phyloP scores from a whole-genome alignment of 92 coral and sea anemone species.

The Actinernus sp. region DNA sequence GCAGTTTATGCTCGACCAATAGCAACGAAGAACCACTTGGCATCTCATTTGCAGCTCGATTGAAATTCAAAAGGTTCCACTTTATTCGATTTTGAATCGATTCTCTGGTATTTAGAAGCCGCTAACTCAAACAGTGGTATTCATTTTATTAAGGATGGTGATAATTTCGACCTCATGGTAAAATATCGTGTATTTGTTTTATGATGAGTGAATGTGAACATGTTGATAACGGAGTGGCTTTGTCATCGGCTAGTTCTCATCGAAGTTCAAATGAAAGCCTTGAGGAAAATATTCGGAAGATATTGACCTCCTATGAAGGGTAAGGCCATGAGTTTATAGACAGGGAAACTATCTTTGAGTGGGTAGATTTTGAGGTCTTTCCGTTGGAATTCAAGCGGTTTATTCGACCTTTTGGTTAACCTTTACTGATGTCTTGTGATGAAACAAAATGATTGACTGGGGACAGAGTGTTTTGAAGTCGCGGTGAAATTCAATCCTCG shows the following conservation, averaged over 20 bases:
- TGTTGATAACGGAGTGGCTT: constrained; percentile 11
- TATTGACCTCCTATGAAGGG: constrained; percentile 57
- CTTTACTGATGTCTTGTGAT: constrained; percentile 20
- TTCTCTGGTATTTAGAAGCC: not conserved
- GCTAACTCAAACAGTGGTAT: not conserved
- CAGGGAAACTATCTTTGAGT: constrained; percentile 48
- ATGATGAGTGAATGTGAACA: constrained; percentile 33
- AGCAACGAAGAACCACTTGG: not conserved
- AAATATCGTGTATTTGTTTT: not conserved
- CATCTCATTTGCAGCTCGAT: constrained; percentile 47
- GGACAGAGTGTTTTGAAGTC: constrained; percentile 19
- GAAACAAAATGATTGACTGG: constrained; percentile 47
- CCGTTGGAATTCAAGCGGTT: not conserved
- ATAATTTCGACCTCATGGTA: constrained; percentile 3
- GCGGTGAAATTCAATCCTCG: constrained; percentile 19
- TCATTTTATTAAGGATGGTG: not conserved
- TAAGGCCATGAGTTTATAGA: constrained; percentile 64
- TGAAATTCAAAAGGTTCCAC: constrained; percentile 20
- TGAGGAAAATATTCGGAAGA: constrained; percentile 82
- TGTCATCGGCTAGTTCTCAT: constrained; percentile 70
- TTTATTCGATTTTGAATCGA: constrained; percentile 17
- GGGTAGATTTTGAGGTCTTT: not conserved
- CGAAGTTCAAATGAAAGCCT: constrained; percentile 79
- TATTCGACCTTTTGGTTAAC: constrained; percentile 23
- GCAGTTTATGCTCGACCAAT: not conserved